A percentile compares a stretch with the other conserved stretches of the same genome.
These are phyloP conservation scores for Actenoides hombroni DNA, from an alignment of 2,113 vertebrate genomes.

Conservation along the genomic window DNA sequence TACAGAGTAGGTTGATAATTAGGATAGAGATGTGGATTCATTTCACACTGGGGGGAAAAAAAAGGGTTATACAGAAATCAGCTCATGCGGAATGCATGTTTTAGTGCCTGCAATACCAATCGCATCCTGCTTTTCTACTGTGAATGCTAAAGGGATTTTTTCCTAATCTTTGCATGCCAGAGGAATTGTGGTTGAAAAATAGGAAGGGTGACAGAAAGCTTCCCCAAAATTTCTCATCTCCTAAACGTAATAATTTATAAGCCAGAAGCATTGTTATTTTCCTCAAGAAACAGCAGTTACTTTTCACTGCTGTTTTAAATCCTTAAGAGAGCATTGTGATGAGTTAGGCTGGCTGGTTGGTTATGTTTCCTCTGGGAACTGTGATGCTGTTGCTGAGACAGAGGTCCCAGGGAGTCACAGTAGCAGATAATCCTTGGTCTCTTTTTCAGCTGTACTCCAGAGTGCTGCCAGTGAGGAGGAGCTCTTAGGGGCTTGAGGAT, in stretches of 20 bases:
- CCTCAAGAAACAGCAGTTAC: neutral
- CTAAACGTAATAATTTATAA: neutral
- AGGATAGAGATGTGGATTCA: neutral
- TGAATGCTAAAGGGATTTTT: neutral
- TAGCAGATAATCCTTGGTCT: neutral
- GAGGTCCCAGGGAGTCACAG: neutral
- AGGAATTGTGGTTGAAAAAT: neutral
- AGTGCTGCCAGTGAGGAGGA: neutral
- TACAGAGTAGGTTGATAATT: neutral
- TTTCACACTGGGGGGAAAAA: neutral
- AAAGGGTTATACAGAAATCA: neutral
- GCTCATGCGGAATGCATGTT: neutral
- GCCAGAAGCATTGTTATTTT: neutral
- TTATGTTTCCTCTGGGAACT: neutral
- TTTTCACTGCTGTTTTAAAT: neutral
- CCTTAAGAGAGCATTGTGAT: neutral
- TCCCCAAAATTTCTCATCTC: neutral
- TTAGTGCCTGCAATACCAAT: neutral
- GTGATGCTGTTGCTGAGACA: neutral
- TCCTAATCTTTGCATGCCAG: neutral
- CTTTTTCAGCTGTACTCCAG: neutral
- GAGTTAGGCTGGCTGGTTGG: neutral
- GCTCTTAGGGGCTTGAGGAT: neutral
- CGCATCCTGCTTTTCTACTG: neutral
- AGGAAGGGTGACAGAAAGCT: neutral